Conservation (phyloP, 2,888 invertebrate species). For the Stramonita haemastoma region DNA sequence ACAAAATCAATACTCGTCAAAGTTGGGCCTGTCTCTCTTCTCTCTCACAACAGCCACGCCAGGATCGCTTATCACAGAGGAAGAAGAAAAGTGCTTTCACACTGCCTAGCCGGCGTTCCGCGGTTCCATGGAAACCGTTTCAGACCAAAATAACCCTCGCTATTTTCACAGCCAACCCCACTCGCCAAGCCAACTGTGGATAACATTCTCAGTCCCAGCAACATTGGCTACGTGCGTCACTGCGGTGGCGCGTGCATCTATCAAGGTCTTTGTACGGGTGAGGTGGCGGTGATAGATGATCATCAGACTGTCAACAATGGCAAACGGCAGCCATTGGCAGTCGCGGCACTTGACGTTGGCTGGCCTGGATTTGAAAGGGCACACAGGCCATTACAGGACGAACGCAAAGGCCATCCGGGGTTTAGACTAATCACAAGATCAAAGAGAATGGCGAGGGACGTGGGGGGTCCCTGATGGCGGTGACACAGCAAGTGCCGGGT, state of each 20-base stretch:
- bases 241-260: not conserved
- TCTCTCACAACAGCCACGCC: too few relatives aligned
- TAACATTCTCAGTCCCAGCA: too few relatives aligned
- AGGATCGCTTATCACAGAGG: too few relatives aligned
- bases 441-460: constrained; percentile 3
- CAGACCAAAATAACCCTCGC: too few relatives aligned
- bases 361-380: not conserved
- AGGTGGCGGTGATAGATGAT: not conserved
- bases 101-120: too few relatives aligned
- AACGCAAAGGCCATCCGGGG: not conserved
- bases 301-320: constrained; percentile 1
- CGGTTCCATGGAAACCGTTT: too few relatives aligned
- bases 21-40: too few relatives aligned
- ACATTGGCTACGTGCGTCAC: too few relatives aligned
- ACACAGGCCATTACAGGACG: not conserved
- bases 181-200: not conserved
- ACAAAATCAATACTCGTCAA: too few relatives aligned
- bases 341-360: not conserved
- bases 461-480: not conserved
- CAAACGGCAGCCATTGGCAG: constrained; percentile 1
- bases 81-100: too few relatives aligned
- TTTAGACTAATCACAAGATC: constrained; percentile 18
- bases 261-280: not conserved
- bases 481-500: too few relatives aligned
- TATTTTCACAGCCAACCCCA: too few relatives aligned